phyloP scores from a whole-genome alignment of 1,140 invertebrate species.

The Onthophagus taurus region DNA sequence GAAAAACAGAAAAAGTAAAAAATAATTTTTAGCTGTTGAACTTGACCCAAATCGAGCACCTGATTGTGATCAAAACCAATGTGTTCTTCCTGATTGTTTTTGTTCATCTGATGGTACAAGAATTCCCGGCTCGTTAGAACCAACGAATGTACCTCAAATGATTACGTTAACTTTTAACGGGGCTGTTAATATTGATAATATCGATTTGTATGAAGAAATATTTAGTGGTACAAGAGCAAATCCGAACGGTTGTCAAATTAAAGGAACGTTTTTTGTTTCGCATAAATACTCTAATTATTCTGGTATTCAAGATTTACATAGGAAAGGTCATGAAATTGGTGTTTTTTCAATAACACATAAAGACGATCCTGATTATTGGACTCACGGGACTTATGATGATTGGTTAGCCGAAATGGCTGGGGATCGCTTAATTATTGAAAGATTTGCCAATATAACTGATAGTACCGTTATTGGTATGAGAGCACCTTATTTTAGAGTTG shows the following conservation, averaged over 20 bases:
- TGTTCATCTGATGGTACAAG: conserved; percentile 87
- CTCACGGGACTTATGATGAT: conserved; percentile 76
- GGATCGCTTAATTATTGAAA: conserved; percentile 74
- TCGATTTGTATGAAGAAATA: conserved; percentile 82
- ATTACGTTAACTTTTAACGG: conserved; percentile 92
- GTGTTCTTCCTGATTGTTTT: conserved; percentile 84
- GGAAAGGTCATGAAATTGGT: conserved; percentile 86
- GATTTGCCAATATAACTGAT: conserved; percentile 86
- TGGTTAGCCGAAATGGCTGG: conserved; percentile 95
- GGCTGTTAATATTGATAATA: conserved; percentile 88
- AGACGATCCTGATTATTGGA: conserved; percentile 84
- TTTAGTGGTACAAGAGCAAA: conserved; percentile 80
- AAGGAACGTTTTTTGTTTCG: conserved; percentile 90
- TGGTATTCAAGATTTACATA: conserved; percentile 83
- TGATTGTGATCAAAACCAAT: conserved; percentile 81
- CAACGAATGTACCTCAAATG: conserved; percentile 84
- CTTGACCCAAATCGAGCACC: conserved; percentile 80
- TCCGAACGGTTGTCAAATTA: conserved; percentile 89
- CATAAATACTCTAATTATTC: conserved; percentile 96
- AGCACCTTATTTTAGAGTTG: conserved; percentile 82
- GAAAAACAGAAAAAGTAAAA: too few species aligned
- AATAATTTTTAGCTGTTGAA: conserved; percentile 68
- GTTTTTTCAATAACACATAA: conserved; percentile 91
- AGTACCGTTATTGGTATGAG: conserved; percentile 80
- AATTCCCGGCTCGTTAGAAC: conserved; percentile 75